phyloP scores from a whole-genome alignment of 2,888 invertebrate species.

The Dryomyza anilis region DNA sequence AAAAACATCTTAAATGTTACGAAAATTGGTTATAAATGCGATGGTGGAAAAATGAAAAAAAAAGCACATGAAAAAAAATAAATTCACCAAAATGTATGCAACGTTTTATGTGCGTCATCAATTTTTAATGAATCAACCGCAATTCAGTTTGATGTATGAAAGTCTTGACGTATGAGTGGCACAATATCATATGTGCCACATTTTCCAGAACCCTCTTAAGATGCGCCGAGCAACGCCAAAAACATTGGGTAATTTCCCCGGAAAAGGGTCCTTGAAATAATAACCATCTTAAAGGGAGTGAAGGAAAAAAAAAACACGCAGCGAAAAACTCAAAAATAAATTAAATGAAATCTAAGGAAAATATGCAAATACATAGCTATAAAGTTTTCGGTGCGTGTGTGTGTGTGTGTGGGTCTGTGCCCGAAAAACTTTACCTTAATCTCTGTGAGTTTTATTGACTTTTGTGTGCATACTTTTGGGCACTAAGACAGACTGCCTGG shows the following conservation, averaged over 20 bases:
- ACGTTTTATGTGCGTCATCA: conserved; percentile 14
- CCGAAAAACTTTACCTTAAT: neutral
- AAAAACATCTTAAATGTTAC: neutral
- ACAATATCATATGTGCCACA: neutral
- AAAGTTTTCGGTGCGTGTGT: neutral
- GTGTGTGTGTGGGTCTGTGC: conserved; percentile 9
- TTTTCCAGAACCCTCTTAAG: neutral
- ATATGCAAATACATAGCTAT: neutral
- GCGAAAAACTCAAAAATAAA: conserved; percentile 1
- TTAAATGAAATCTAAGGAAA: conserved; percentile 4
- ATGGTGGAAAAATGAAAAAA: neutral
- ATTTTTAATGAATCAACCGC: conserved; percentile 31
- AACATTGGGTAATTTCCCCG: neutral
- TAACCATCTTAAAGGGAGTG: neutral
- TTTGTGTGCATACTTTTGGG: neutral
- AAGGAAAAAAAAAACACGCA: neutral
- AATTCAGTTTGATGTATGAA: no score
- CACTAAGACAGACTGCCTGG: no score
- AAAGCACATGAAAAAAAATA: neutral
- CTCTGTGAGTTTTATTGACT: neutral
- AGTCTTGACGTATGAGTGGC: neutral
- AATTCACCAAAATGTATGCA: conserved; percentile 2
- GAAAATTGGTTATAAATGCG: neutral
- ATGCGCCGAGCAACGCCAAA: neutral
- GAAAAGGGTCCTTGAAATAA: neutral